Base-by-base conservation (phyloP, 2,113 vertebrate species). In the Mus spicilegus region DNA sequence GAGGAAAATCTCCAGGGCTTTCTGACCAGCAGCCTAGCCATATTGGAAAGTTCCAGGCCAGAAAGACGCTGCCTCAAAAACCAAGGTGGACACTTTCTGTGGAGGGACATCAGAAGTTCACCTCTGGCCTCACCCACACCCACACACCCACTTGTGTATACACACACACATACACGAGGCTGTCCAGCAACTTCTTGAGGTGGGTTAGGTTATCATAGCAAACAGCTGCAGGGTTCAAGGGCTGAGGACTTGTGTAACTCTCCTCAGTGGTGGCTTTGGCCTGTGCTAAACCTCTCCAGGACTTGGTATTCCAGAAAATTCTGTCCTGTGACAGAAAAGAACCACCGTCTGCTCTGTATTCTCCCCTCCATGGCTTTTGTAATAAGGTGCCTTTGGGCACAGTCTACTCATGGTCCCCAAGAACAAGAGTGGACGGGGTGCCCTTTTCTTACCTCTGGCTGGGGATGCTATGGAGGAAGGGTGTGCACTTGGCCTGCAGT, bases 261-360 rank as follows among this genome's bases (percentile, higher is more conserved):
- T 39, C 7, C 12, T 46, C 1, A 11, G 61, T 24, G 24, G 36
- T 10, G 1, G 49, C 63, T 51, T 26, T 85, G 63, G 13, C 49
- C 70, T 36, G 49, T 36, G 11, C 11, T 19, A 12, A 26, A 11
- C 20, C 2, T 0, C 70, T 12, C 36, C 30, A 3, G 51, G 42
- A 69, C 56, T 33, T 13, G 5, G 46, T 4, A 7, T 84, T 76
- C 84, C 42, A 24, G 72, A 61, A 85, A 39, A 58, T 30, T 93
- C 92, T 24, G 0, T 19, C 63, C 36, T 75, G 10, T 26, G 28
- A 49, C 30, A 33, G 16, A 61, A 28, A 5, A 51, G 7, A 13
- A 28, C 16, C 5, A 51, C 9, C 13, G 4, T 0, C 1, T 1
- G 46, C 1, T 39, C 12, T 77, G 2, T 6, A 2, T 7, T 73